Conservation (phyloP, 2,797 vertebrate genomes). For the Manis crassicaudata region DNA sequence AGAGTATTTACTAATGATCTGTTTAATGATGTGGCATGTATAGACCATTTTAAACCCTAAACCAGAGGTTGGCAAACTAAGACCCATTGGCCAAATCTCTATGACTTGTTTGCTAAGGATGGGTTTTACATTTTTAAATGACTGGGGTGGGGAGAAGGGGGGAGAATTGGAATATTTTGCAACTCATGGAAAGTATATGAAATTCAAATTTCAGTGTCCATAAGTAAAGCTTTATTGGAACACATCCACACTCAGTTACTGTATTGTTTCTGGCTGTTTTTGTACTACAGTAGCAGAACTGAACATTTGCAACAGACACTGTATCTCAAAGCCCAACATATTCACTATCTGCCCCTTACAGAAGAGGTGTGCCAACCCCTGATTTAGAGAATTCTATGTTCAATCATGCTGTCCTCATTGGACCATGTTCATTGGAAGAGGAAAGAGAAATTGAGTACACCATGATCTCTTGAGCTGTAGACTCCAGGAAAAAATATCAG, state of each 20-base stretch:
- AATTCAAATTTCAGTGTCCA: background rate
- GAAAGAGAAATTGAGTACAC: background rate
- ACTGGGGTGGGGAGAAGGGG: background rate
- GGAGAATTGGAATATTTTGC: background rate
- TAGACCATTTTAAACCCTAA: constrained; percentile 14
- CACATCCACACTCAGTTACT: background rate
- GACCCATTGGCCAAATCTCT: background rate
- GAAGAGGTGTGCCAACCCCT: background rate
- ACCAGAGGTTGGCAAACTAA: background rate
- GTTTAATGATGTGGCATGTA: background rate
- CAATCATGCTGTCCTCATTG: background rate
- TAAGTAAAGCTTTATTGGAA: background rate
- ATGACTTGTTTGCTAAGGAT: constrained; percentile 1
- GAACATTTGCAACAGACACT: background rate
- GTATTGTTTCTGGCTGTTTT: background rate
- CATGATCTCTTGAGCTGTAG: background rate
- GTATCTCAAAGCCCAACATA: background rate
- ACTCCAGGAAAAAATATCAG: background rate
- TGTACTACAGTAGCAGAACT: background rate
- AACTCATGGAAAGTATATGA: background rate
- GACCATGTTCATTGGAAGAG: background rate
- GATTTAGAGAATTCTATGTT: background rate
- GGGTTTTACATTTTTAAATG: constrained; percentile 7
- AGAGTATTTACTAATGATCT: background rate
- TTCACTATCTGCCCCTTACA: background rate